Evolutionary conservation across 2,888 invertebrate species (phyloP).

Genomic region (Steromphala cineraria): DNA sequence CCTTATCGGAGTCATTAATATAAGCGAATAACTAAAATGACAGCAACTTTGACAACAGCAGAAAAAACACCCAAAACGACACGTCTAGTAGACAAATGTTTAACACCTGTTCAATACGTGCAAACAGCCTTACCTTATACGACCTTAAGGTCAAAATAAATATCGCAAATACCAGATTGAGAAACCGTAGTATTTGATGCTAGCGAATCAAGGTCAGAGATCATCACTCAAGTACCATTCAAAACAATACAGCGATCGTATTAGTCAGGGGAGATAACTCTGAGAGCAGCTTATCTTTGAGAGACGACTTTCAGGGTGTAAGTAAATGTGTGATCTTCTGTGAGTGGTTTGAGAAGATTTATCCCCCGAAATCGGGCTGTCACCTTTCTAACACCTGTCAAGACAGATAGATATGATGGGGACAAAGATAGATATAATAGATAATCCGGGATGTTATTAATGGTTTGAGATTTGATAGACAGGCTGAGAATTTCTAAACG

Average conservation of each 20-base stretch:
- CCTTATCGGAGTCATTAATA: neutral
- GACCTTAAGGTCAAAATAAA: neutral
- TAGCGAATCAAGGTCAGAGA: neutral
- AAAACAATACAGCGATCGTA: slow-evolving; percentile 6
- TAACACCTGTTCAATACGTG: slow-evolving; percentile 1
- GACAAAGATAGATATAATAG: neutral
- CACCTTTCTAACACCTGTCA: neutral
- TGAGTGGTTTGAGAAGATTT: neutral
- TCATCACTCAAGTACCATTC: slow-evolving; percentile 1
- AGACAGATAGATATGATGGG: neutral
- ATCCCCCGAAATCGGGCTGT: neutral
- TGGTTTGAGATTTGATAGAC: neutral
- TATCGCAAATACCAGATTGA: neutral
- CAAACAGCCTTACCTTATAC: neutral
- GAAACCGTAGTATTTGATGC: neutral
- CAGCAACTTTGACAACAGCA: neutral
- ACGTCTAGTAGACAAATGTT: neutral
- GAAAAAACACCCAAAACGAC: neutral
- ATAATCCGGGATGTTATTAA: neutral
- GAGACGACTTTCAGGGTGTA: neutral
- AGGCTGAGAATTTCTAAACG: too few species aligned
- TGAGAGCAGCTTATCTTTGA: neutral
- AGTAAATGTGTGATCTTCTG: neutral
- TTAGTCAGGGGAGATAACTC: slow-evolving; percentile 18
- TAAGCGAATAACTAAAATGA: neutral